Evolutionary conservation across 2,113 vertebrate genomes (phyloP).

Genomic region (Mystacornis crossleyi): DNA sequence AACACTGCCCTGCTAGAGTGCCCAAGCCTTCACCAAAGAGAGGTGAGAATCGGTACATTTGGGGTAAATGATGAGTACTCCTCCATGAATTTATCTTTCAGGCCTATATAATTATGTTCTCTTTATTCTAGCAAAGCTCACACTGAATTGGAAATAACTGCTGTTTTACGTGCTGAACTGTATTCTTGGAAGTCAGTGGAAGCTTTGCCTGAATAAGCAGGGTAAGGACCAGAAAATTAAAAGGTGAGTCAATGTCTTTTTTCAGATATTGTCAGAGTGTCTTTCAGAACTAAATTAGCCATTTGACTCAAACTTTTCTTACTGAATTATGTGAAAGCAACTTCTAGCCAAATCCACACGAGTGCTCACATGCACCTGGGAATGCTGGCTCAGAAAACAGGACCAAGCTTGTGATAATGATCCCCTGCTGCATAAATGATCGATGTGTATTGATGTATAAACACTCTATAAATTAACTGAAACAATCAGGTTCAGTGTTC

Average conservation of each 20-base stretch:
- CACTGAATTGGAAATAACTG: not conserved
- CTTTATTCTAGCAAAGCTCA: not conserved
- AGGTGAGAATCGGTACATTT: accelerated
- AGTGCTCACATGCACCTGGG: not conserved
- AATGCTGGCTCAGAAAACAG: not conserved
- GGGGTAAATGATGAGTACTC: not conserved
- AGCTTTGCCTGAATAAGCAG: not conserved
- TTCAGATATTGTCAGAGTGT: not conserved
- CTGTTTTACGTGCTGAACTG: not conserved
- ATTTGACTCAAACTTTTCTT: not conserved
- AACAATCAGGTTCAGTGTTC: not conserved
- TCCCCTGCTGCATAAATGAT: not conserved
- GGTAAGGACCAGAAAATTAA: not conserved
- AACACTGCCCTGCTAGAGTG: not conserved
- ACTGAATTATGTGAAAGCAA: not conserved
- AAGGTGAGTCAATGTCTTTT: not conserved
- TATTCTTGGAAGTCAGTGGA: not conserved
- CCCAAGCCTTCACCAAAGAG: not conserved
- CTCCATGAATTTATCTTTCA: not conserved
- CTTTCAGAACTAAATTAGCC: not conserved
- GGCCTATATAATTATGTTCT: not conserved
- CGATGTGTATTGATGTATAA: not conserved
- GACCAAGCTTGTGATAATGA: not conserved
- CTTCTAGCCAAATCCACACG: not conserved
- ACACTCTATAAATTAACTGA: not conserved